Evolutionary conservation across 2,113 vertebrate genomes (phyloP).

Genomic region (Ellobius talpinus): DNA sequence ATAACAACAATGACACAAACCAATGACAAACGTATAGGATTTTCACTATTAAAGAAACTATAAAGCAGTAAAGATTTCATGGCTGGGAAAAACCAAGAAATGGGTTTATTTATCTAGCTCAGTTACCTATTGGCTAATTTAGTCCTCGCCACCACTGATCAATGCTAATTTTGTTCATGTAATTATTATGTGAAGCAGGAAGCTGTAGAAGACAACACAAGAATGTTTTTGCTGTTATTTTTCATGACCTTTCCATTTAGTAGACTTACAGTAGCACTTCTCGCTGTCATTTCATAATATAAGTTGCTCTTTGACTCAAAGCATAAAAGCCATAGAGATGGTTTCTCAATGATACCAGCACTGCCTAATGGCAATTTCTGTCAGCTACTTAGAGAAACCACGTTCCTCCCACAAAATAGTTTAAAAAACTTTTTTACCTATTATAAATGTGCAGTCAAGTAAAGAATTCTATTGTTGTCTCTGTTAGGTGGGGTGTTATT

Average conservation of each 20-base stretch:
- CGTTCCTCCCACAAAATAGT: background rate
- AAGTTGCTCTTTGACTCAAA: background rate
- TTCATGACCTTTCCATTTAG: background rate
- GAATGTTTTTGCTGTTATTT: background rate
- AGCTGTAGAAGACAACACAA: background rate
- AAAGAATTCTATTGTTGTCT: background rate
- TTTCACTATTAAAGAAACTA: slow-evolving; percentile 15
- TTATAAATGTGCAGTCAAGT: background rate
- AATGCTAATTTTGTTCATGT: background rate
- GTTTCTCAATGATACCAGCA: background rate
- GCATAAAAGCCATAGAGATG: background rate
- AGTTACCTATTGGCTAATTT: background rate
- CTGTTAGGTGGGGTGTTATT: background rate
- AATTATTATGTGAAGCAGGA: background rate
- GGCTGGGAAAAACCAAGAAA: background rate
- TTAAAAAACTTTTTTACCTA: background rate
- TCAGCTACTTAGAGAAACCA: background rate
- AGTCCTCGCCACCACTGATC: background rate
- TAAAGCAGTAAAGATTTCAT: background rate
- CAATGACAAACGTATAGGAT: background rate
- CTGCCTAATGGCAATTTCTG: background rate
- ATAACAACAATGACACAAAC: background rate
- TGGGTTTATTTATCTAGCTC: background rate
- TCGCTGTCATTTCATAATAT: background rate
- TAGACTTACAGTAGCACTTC: background rate